phyloP scores from a whole-genome alignment of 2,797 vertebrate genomes.

The Chiropotes sagulatus region DNA sequence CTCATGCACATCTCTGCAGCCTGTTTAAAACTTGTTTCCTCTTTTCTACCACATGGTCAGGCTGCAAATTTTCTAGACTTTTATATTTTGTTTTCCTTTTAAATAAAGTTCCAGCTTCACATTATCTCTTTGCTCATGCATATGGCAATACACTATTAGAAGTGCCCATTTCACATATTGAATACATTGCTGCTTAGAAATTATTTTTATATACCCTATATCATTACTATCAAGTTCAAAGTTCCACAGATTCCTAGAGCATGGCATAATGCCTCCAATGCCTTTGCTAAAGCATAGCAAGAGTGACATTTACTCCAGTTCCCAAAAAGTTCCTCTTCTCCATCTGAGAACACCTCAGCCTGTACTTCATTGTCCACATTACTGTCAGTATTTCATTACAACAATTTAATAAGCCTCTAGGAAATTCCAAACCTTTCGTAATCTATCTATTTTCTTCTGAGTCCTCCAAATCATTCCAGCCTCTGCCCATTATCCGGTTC shows the following conservation, averaged over 20 bases:
- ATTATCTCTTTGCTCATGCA: too few species aligned
- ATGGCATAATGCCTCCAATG: background rate
- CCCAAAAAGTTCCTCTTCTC: background rate
- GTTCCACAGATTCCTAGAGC: background rate
- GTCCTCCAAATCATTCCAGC: too few species aligned
- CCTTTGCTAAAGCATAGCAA: background rate
- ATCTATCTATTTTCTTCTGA: too few species aligned
- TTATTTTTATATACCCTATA: background rate
- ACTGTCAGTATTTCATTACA: background rate
- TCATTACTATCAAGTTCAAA: background rate
- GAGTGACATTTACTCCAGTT: background rate
- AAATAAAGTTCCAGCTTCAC: too few species aligned
- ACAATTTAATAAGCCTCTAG: background rate
- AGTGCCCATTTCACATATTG: background rate
- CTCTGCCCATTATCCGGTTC: too few species aligned
- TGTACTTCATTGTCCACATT: background rate
- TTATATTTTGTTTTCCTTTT: too few species aligned
- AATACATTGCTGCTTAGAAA: background rate
- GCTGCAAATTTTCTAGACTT: too few species aligned
- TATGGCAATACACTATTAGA: too few species aligned
- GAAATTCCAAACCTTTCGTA: background rate
- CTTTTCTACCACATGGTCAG: too few species aligned
- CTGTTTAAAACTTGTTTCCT: too few species aligned
- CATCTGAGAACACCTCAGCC: background rate
- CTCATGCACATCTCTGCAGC: too few species aligned